Conservation (phyloP, 2,888 invertebrate species). For the Rhopalosiphum nymphaeae region DNA sequence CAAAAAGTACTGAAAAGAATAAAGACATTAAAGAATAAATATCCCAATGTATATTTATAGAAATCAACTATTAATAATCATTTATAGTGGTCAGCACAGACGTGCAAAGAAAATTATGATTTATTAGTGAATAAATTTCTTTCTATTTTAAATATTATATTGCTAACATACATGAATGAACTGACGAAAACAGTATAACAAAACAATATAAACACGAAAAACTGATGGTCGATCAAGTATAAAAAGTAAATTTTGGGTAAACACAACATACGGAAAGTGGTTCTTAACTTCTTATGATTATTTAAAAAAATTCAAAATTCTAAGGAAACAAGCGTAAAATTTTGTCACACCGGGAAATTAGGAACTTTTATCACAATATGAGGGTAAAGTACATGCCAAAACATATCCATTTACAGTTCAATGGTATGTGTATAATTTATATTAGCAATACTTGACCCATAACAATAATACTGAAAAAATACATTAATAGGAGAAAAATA, state of each 20-base stretch:
- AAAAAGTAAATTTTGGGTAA: no score
- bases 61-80: slow-evolving; percentile 55
- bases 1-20: slow-evolving; percentile 66
- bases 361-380: background rate
- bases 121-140: background rate
- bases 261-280: no score
- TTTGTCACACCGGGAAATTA: background rate
- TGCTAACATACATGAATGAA: no score
- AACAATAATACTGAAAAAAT: background rate
- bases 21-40: slow-evolving; percentile 57
- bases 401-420: background rate
- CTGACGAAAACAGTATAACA: no score
- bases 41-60: slow-evolving; percentile 62
- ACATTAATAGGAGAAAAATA: no score
- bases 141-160: background rate
- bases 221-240: no score
- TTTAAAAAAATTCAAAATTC: background rate
- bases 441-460: background rate
- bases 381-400: background rate
- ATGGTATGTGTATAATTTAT: background rate
- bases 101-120: background rate
- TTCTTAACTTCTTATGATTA: no score
- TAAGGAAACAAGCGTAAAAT: background rate
- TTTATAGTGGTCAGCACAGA: background rate
- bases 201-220: no score